Conservation (phyloP, 2,113 vertebrate genomes). For the Coptodon rendalli region DNA sequence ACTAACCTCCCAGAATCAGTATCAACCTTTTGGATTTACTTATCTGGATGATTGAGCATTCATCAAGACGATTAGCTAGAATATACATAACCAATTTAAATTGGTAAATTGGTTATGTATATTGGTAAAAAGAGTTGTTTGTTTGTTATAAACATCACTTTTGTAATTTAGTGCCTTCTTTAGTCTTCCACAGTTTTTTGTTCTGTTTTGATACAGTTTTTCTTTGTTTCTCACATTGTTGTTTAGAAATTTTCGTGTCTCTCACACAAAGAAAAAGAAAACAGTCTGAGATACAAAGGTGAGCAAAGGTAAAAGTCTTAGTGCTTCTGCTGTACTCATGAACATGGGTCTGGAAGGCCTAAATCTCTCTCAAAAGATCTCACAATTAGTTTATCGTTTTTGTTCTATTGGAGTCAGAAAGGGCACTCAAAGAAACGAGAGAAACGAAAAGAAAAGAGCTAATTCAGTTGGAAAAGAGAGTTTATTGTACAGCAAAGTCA, state of each 20-base stretch:
- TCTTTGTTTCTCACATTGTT: background rate
- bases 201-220: background rate
- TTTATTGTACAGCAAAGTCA: rapidly evolving
- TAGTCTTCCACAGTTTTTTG: background rate
- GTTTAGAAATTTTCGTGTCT: background rate
- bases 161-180: background rate
- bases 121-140: background rate
- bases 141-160: background rate
- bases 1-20: background rate
- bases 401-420: background rate
- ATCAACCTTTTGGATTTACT: background rate
- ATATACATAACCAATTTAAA: background rate
- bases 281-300: no score
- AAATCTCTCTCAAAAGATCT: background rate
- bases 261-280: background rate
- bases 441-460: background rate
- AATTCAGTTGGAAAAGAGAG: background rate
- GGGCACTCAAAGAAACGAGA: background rate
- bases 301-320: background rate
- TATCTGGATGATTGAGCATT: no score
- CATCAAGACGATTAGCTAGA: background rate
- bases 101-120: background rate
- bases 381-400: background rate
- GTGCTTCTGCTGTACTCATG: background rate
- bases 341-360: background rate